Base-by-base conservation (phyloP, 53 echinoderm and acorn worm genomes). In the Echinarachnius parma region DNA sequence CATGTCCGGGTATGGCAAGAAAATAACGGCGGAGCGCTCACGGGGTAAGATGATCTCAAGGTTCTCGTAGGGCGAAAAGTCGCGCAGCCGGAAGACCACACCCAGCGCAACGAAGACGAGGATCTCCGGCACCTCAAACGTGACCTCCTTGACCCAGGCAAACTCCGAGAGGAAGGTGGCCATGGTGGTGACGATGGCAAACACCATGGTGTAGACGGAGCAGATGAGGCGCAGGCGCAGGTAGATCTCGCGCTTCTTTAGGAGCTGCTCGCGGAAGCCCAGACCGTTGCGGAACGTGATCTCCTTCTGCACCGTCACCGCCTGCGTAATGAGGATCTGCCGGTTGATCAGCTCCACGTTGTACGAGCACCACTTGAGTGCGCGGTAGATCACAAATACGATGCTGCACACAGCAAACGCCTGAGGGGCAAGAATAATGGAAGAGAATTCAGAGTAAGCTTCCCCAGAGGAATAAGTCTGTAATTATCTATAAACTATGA, bases 381-480 rank as follows among this genome's bases (percentile, higher is more conserved):
- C 87, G 5, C 91, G 91, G 39, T 91, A 98, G 78, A 96, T 88
- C 28, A 91, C 91, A 63, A 96, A 96, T 2, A 96, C 86, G 25
- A 96, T 90, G 54, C 91, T 88, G 59, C 91, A 96, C 9, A 96
- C 88, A 47, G 98, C 91, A 83, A 96, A 96, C 45, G 91, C 98
- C 98, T 96, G 81, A 4, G 25, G 60, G 61, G 52, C 4, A 30
- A 49, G 50, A 18, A 19, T 4, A n/a, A n/a, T n/a, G n/a, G n/a
- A n/a, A n/a, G n/a, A n/a, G n/a, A n/a, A n/a, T n/a, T n/a, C n/a
- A n/a, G n/a, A n/a, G n/a, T n/a, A n/a, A n/a, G n/a, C n/a, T n/a
- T n/a, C n/a, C n/a, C n/a, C n/a, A n/a, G n/a, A n/a, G n/a, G n/a
- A n/a, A n/a, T n/a, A n/a, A n/a, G n/a, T n/a, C n/a, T n/a, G n/a